Evolutionary conservation across 2,888 invertebrate genomes (phyloP), one percentile per base, ranked within the genome.

Genomic region (Agonopterix heracliana): DNA sequence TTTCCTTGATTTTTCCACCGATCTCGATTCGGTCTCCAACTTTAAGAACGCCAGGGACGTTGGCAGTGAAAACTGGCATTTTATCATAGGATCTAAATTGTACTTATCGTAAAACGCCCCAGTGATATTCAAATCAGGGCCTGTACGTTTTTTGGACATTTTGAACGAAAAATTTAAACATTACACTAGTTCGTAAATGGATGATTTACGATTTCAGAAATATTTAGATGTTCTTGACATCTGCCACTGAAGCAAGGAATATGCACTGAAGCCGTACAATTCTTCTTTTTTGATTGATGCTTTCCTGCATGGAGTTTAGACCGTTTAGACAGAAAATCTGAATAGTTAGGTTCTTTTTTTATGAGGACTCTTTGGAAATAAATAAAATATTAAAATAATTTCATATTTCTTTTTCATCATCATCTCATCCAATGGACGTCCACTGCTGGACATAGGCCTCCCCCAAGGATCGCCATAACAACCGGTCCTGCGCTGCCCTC

Each of bases 11-110:
- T 76, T 82, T 84, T 36, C 87, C 87, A 41, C 87, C 87, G 50
- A 88, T 86, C 71, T 87, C 87, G 42, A 88, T 85, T 56, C 75
- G 75, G 54, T 88, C 87, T 4, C 87, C 87, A 50, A 87, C 68
- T 66, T 83, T 83, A 42, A 88, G 76, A 5, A 69, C 26, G 26
- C 68, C 70, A 1, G 87, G 87, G 54, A 88, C 77, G 54, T 87
- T 87, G 5, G 87, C 83, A 9, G 87, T 85, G 51, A 88, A 88
- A 5, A 87, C 81, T 35, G 87, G 87, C 87, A 88, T 88, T 69
- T 71, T 78, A 51, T 40, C 38, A 49, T 49, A 46, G 48, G 54
- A 54, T 54, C 50, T 46, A 54, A 51, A 52, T 47, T 56, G 53
- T 47, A 51, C 55, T 44, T 61, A 54, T 53, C 51, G 53, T 53